Evolutionary conservation across 2,113 vertebrate species (phyloP), one percentile per base, ranked within the genome.

Genomic region (Apodemus sylvaticus): DNA sequence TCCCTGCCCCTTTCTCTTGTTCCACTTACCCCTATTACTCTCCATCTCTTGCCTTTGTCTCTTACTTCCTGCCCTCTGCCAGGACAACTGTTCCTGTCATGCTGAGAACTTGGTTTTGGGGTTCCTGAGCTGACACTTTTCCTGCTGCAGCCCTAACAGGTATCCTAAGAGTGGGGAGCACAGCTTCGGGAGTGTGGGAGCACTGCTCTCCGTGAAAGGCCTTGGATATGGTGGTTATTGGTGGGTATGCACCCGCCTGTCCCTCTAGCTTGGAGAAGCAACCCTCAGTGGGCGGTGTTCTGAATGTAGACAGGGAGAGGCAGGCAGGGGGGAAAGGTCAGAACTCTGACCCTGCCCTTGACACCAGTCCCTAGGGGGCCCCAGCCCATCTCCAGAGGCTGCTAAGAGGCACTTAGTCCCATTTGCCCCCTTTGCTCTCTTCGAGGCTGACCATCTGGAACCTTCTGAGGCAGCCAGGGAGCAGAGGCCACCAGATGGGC

Each of bases 331-430:
- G 31, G 62, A 77, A 77, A 78, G 62, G 64, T 66, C 79, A 62
- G 82, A 87, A 74, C 81, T n/a, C 94, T 7, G 51, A 11, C 76
- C 60, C 64, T n/a, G 82, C 78, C 62, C 92, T 94, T 7, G 5
- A 24, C 74, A 62, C 62, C 76, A 20, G 9, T 51, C 71, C 81
- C n/a, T 39, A 22, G 5, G 90, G 73, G 77, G 24, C 60, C 51
- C 24, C 48, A 66, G 3, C 64, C 26, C 64, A 68, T 64, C 62
- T 8, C 22, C 24, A 13, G 86, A 89, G 62, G 53, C 89, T 81
- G 55, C 89, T 96, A 94, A 96, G 89, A 96, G 86, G 82, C 90
- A 93, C 93, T 95, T 96, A 93, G 90, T 86, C 51, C 79, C 87
- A 86, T 91, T 87, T 88, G 90, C 66, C 39, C 76, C 51, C 19